phyloP scores from a whole-genome alignment of 2,797 vertebrate genomes.

The Falco peregrinus region DNA sequence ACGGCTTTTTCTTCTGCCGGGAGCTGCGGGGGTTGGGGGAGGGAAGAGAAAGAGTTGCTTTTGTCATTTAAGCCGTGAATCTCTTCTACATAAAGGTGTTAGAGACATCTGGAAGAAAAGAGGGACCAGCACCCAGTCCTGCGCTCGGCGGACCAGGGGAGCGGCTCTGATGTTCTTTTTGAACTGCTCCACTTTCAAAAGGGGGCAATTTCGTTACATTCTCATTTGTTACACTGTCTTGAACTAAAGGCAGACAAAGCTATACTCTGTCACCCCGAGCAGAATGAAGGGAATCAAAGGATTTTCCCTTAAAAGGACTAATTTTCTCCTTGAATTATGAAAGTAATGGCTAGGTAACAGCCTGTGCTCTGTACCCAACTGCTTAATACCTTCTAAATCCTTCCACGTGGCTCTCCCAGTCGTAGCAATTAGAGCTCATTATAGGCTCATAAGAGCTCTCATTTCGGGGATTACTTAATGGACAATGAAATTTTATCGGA shows the following conservation, averaged over 20 bases:
- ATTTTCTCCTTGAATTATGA: slow-evolving; percentile 99
- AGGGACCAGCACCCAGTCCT: slow-evolving; percentile 32
- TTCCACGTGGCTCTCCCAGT: slow-evolving; percentile 99
- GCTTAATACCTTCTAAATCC: slow-evolving; percentile 99
- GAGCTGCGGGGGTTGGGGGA: slow-evolving; percentile 13
- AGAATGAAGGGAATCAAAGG: slow-evolving; percentile 92
- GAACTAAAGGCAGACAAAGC: slow-evolving; percentile 83
- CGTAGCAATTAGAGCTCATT: slow-evolving; percentile 99
- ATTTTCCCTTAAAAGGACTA: slow-evolving; percentile 94
- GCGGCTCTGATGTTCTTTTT: slow-evolving; percentile 74
- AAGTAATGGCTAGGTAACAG: slow-evolving; percentile 99
- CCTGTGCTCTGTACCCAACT: slow-evolving; percentile 94
- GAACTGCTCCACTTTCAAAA: slow-evolving; percentile 72
- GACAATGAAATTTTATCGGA: slow-evolving; percentile 97
- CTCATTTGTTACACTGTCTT: slow-evolving; percentile 81
- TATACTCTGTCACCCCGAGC: slow-evolving; percentile 83
- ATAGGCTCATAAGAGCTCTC: slow-evolving; percentile 99
- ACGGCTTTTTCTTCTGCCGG: slow-evolving; percentile 5
- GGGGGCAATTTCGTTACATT: slow-evolving; percentile 80
- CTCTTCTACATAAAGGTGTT: slow-evolving; percentile 66
- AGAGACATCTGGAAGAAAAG: slow-evolving; percentile 39
- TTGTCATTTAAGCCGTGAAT: slow-evolving; percentile 66
- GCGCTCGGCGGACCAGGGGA: slow-evolving; percentile 1
- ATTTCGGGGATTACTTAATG: slow-evolving; percentile 98
- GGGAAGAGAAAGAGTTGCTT: slow-evolving; percentile 41